Conservation (phyloP, 1,140 invertebrate genomes). For the Philopotamus ludificatus region DNA sequence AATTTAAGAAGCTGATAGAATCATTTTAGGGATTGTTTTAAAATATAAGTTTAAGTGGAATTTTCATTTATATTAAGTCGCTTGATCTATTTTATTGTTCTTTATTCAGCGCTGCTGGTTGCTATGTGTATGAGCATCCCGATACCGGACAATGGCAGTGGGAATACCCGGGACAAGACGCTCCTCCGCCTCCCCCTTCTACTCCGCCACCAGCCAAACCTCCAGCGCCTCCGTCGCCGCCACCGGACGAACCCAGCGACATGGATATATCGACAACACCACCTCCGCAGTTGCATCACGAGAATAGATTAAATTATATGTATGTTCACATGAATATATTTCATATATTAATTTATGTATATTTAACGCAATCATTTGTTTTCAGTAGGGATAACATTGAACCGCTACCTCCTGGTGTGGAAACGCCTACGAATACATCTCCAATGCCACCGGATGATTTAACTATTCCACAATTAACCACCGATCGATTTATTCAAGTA, state of each 20-base stretch:
- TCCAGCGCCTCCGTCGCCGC: constrained; percentile 18
- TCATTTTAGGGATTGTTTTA: no score
- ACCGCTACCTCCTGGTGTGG: constrained; percentile 22
- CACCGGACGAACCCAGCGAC: constrained; percentile 45
- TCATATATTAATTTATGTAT: neutral
- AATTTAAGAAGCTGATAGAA: no score
- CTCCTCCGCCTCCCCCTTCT: constrained; percentile 15
- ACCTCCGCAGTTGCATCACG: constrained; percentile 43
- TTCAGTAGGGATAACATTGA: constrained; percentile 13
- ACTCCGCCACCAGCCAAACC: constrained; percentile 3
- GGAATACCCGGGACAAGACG: constrained; percentile 46
- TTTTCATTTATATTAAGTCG: no score
- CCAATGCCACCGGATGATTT: neutral
- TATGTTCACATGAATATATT: neutral
- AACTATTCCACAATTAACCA: no score
- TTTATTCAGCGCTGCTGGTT: constrained; percentile 49
- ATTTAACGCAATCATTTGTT: constrained; percentile 5
- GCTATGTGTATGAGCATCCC: constrained; percentile 53
- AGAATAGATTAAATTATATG: neutral
- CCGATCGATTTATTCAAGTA: no score
- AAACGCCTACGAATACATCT: constrained; percentile 3
- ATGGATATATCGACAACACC: constrained; percentile 56
- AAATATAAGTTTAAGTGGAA: no score
- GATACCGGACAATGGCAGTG: constrained; percentile 51
- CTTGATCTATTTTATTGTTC: constrained; percentile 15